A percentile compares a stretch with the other conserved stretches of the same genome.
Conservation (phyloP, 2,888 invertebrate species). For the Melangyna quadrimaculata region DNA sequence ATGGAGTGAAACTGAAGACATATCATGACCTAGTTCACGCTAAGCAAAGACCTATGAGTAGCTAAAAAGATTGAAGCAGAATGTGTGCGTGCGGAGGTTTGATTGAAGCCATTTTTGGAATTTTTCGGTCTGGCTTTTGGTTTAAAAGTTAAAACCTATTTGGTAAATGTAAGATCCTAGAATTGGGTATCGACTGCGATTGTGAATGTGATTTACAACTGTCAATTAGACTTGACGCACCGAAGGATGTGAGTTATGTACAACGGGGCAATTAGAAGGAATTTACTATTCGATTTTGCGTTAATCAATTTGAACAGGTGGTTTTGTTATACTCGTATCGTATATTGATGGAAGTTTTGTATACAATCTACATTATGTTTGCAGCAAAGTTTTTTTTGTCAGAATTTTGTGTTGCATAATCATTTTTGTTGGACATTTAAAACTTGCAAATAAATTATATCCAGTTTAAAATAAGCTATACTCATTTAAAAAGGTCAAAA, state of each 20-base stretch:
- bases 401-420: not conserved
- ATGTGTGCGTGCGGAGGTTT: constrained; percentile 19
- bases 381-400: not conserved
- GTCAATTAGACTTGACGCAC: constrained; percentile 65
- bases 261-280: constrained; percentile 64
- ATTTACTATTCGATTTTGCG: constrained; percentile 50
- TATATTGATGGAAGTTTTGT: not conserved
- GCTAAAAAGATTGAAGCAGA: not conserved
- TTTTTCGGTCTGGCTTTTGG: constrained; percentile 19
- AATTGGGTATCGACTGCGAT: constrained; percentile 50
- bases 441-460: not conserved
- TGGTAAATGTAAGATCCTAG: constrained; percentile 44
- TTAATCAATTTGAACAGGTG: constrained; percentile 46
- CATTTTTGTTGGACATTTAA: not conserved
- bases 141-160: not conserved
- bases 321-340: not conserved
- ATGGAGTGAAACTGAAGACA: constrained; percentile 20
- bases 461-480: not conserved
- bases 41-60: not conserved
- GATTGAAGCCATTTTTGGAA: constrained; percentile 41
- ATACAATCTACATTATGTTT: too few species aligned
- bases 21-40: constrained; percentile 37
- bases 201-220: constrained; percentile 65
- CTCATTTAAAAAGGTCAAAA: not conserved
- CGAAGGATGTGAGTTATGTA: constrained; percentile 61